These are phyloP conservation scores for Chironomus tepperi DNA, from an alignment of 1,140 invertebrate genomes.

Conservation along the genomic window DNA sequence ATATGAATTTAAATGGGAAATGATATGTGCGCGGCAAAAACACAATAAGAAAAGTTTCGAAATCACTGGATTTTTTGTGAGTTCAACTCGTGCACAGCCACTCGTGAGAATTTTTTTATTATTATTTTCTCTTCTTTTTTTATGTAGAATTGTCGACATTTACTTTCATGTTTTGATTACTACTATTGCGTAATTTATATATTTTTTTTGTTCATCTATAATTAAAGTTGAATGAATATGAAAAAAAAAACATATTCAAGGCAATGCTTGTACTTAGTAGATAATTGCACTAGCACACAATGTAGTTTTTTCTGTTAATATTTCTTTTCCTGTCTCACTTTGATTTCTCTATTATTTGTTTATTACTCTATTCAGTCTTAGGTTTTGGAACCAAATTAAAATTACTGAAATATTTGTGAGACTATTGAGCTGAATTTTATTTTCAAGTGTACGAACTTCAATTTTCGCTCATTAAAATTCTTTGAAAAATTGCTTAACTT, in stretches of 20 bases:
- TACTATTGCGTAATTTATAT: constrained; percentile 12
- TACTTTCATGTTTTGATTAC: background rate
- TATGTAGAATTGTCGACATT: background rate
- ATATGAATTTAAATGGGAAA: background rate
- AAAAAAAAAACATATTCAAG: background rate
- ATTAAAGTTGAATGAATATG: background rate
- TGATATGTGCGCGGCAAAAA: background rate
- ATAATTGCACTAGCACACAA: background rate
- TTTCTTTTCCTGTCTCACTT: background rate
- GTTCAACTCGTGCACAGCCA: background rate
- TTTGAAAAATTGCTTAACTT: no score
- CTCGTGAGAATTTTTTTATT: background rate
- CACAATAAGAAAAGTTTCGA: background rate
- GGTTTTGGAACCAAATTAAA: no score
- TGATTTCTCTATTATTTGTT: background rate
- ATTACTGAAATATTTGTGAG: no score
- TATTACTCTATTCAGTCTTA: background rate
- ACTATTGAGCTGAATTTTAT: no score
- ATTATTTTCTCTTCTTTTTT: background rate
- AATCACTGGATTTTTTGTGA: background rate
- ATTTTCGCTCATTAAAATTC: no score
- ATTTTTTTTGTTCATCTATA: no score
- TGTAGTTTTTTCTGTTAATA: background rate
- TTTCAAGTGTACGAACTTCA: no score
- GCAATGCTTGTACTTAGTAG: background rate